A percentile compares a stretch with the other conserved stretches of the same genome.
Evolutionary conservation across 2,113 vertebrate species (phyloP).

Genomic region (Ameiurus melas): DNA sequence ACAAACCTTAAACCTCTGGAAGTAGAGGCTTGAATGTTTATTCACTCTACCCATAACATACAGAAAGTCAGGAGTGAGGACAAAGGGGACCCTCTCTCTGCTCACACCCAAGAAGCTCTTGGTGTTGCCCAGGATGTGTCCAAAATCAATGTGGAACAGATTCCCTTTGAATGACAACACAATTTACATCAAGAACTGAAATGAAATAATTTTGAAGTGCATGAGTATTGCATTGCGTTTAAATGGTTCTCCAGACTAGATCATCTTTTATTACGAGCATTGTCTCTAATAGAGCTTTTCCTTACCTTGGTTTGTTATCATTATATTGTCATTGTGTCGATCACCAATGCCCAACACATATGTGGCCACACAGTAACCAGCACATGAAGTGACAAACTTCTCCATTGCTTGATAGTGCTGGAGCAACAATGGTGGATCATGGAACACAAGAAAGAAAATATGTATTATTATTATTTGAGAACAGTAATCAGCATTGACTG

Average conservation of each 20-base stretch:
- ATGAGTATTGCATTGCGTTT: neutral
- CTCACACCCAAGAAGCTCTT: slow-evolving; percentile 73
- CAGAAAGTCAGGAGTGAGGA: slow-evolving; percentile 80
- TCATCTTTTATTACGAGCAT: neutral
- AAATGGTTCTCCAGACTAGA: neutral
- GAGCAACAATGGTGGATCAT: neutral
- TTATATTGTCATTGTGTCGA: slow-evolving; percentile 82
- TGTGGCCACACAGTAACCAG: slow-evolving; percentile 79
- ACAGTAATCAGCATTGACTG: neutral
- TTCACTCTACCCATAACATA: slow-evolving; percentile 75
- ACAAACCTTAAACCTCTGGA: slow-evolving; percentile 73
- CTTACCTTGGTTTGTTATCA: slow-evolving; percentile 77
- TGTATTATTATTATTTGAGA: neutral
- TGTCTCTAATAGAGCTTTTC: neutral
- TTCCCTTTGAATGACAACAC: slow-evolving; percentile 65
- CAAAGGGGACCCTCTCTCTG: slow-evolving; percentile 76
- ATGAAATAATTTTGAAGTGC: neutral
- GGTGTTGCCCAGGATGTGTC: slow-evolving; percentile 79
- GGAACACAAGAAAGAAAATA: neutral
- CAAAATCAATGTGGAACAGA: slow-evolving; percentile 80
- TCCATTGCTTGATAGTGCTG: slow-evolving; percentile 73
- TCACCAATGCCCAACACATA: slow-evolving; percentile 79
- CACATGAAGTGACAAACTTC: slow-evolving; percentile 76
- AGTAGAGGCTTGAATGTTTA: slow-evolving; percentile 71
- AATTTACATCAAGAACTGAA: neutral